Conservation (phyloP, 2,888 invertebrate genomes). For the Tipula helvola region DNA sequence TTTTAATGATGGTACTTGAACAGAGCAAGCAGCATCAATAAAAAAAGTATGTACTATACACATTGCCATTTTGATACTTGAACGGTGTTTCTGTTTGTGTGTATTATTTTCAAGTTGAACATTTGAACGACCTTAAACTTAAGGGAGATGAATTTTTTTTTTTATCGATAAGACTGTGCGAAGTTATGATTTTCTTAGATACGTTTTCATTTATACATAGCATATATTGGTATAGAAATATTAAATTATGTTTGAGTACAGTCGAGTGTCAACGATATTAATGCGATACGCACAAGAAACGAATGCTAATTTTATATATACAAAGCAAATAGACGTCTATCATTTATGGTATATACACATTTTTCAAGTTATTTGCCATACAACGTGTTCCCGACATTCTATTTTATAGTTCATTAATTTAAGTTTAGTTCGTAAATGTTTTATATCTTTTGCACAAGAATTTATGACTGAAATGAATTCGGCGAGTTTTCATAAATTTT, state of each 20-base stretch:
- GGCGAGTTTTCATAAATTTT: neutral
- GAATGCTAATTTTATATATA: neutral
- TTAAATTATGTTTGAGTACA: neutral
- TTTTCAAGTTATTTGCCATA: neutral
- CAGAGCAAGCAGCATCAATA: neutral
- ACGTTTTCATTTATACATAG: neutral
- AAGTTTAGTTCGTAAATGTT: neutral
- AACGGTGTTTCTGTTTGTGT: neutral
- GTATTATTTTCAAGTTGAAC: neutral
- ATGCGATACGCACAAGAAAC: neutral
- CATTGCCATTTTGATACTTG: neutral
- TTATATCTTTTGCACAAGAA: neutral
- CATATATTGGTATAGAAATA: neutral
- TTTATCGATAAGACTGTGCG: neutral
- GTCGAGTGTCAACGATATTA: neutral
- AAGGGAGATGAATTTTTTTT: neutral
- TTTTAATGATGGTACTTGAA: neutral
- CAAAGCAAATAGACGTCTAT: no score
- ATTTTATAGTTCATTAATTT: neutral
- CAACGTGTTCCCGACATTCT: neutral
- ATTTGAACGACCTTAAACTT: neutral
- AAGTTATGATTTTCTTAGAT: neutral
- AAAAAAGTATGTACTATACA: neutral
- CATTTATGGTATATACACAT: neutral
- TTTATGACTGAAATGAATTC: neutral